Conservation (phyloP, 2,797 vertebrate genomes). For the Limnodromus scolopaceus region DNA sequence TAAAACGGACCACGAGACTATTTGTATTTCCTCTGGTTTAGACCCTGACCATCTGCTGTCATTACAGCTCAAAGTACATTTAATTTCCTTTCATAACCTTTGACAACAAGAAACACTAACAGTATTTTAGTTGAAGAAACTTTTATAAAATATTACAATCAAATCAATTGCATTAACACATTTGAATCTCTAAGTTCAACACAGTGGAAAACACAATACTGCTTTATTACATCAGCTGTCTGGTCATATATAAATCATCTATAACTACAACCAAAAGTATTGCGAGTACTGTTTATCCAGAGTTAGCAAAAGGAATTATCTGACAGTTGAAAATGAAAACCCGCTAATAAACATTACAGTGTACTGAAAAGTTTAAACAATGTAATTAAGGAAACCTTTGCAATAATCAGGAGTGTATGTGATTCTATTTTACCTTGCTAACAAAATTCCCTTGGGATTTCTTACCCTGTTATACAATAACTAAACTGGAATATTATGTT, state of each 20-base stretch:
- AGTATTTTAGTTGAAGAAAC: constrained; percentile 74
- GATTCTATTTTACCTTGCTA: constrained; percentile 74
- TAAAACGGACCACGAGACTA: not conserved
- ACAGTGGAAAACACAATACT: constrained; percentile 80
- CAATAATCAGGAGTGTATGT: constrained; percentile 72
- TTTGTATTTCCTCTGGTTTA: not conserved
- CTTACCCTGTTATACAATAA: constrained; percentile 72
- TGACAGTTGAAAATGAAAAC: constrained; percentile 80
- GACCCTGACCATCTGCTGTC: constrained; percentile 15
- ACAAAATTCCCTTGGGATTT: constrained; percentile 73
- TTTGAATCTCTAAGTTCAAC: constrained; percentile 76
- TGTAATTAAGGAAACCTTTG: constrained; percentile 78
- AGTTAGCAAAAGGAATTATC: constrained; percentile 79
- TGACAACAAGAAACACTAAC: constrained; percentile 68
- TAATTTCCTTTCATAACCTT: constrained; percentile 63
- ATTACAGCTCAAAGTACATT: constrained; percentile 39
- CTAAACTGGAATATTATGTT: constrained; percentile 72
- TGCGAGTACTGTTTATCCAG: constrained; percentile 72
- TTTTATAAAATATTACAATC: constrained; percentile 81
- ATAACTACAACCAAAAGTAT: constrained; percentile 69
- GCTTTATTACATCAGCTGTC: constrained; percentile 83
- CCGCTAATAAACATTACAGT: constrained; percentile 75
- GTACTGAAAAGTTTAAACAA: constrained; percentile 82
- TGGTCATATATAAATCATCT: constrained; percentile 78
- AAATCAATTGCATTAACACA: constrained; percentile 80